phyloP scores from a whole-genome alignment of 2,113 vertebrate genomes.

The Heteronetta atricapilla region DNA sequence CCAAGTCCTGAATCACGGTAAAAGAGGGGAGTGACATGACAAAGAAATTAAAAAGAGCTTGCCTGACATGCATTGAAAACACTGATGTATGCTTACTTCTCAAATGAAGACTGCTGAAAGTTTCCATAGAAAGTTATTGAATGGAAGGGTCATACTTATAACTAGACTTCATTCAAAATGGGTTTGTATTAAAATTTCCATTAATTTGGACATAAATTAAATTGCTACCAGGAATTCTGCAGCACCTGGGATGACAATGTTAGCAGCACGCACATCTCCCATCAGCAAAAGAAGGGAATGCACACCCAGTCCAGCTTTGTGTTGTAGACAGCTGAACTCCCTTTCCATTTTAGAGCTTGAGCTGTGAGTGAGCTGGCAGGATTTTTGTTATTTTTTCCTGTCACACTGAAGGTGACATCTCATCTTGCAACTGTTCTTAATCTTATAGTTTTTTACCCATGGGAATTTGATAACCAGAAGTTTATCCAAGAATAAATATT shows the following conservation, averaged over 20 bases:
- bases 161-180: neutral
- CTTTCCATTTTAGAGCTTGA: neutral
- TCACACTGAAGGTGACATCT: neutral
- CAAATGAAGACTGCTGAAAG: neutral
- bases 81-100: neutral
- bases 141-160: neutral
- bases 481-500: neutral
- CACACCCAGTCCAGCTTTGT: neutral
- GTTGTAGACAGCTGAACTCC: neutral
- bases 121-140: neutral
- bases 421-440: neutral
- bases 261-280: neutral
- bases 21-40: neutral
- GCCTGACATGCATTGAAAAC: neutral
- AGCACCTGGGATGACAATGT: neutral
- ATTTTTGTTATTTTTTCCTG: neutral
- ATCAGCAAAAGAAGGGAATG: neutral
- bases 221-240: neutral
- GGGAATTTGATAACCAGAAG: neutral
- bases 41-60: neutral
- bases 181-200: neutral
- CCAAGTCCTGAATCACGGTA: neutral
- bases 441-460: neutral
- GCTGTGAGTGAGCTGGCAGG: neutral
- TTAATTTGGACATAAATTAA: neutral